These are phyloP conservation scores for Himantopus leucocephalus DNA, from an alignment of 2,113 vertebrate genomes.

Conservation along the genomic window DNA sequence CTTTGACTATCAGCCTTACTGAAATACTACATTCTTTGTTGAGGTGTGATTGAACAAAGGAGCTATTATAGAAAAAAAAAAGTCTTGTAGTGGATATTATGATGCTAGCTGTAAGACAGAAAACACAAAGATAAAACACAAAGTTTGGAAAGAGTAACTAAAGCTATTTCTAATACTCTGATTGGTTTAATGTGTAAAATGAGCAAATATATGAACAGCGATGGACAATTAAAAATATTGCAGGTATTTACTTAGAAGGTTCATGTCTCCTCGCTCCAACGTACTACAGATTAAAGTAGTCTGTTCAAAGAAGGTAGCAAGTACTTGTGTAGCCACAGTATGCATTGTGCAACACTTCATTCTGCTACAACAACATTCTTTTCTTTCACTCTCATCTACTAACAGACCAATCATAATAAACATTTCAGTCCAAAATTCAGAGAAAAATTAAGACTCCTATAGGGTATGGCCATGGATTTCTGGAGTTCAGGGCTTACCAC, in stretches of 20 bases:
- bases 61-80: not conserved
- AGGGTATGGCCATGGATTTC: not conserved
- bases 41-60: not conserved
- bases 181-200: not conserved
- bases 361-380: not conserved
- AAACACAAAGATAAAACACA: not conserved
- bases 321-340: not conserved
- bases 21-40: not conserved
- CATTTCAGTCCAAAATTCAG: not conserved
- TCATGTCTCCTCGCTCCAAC: not conserved
- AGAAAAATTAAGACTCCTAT: not conserved
- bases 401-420: not conserved
- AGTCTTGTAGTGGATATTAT: not conserved
- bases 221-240: not conserved
- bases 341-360: not conserved
- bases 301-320: not conserved
- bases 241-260: not conserved
- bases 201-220: not conserved
- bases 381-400: not conserved
- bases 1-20: not conserved
- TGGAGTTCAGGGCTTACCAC: not conserved
- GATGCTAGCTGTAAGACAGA: not conserved
- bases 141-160: not conserved
- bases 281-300: not conserved
- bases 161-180: not conserved